These are phyloP conservation scores for Natator depressus DNA, from an alignment of 2,113 vertebrate genomes.

Conservation along the genomic window DNA sequence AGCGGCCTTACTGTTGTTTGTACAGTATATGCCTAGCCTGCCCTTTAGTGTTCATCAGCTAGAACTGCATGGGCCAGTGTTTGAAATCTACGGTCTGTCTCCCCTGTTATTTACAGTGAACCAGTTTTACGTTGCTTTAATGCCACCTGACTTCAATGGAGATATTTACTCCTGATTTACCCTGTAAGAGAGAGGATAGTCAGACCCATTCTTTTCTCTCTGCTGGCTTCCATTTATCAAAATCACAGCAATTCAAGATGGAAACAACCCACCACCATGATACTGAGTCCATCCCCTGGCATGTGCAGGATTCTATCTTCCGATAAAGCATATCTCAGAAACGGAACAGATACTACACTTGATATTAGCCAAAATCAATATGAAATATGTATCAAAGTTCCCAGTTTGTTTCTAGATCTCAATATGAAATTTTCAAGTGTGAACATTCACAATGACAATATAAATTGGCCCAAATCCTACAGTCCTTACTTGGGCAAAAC, in stretches of 20 bases:
- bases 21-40: conserved; percentile 49
- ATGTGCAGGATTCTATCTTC: not conserved
- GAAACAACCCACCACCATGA: not conserved
- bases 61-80: not conserved
- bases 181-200: not conserved
- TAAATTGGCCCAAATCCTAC: not conserved
- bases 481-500: not conserved
- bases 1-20: not conserved
- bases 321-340: not conserved
- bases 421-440: not conserved
- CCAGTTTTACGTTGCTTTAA: not conserved
- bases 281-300: not conserved
- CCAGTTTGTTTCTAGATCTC: not conserved
- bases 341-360: not conserved
- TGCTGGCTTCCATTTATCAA: not conserved
- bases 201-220: not conserved
- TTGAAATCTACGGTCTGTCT: not conserved
- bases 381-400: not conserved
- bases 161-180: not conserved
- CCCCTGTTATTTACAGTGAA: not conserved
- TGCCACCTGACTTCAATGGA: not conserved
- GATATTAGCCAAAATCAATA: not conserved
- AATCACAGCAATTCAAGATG: not conserved
- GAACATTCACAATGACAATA: not conserved
- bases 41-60: conserved; percentile 41